These are phyloP conservation scores for Salpingus planirostris DNA, from an alignment of 2,888 invertebrate species.

Conservation along the genomic window DNA sequence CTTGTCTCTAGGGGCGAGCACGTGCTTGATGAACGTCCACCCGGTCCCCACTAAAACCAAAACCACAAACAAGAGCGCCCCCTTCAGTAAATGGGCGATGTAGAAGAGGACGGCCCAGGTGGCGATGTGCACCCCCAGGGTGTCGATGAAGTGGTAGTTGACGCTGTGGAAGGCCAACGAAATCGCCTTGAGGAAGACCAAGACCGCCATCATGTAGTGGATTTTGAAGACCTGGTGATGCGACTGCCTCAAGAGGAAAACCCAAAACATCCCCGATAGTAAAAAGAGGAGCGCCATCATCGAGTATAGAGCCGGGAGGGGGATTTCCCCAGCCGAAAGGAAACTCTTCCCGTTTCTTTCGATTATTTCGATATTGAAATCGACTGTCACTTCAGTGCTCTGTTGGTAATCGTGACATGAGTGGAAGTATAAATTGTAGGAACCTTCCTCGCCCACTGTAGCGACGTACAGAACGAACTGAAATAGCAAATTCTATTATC, in stretches of 20 bases:
- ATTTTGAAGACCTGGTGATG: constrained; percentile 85
- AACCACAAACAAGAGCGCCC: constrained; percentile 86
- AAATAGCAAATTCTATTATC: constrained; percentile 19
- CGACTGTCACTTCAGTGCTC: constrained; percentile 46
- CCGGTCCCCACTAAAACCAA: constrained; percentile 96
- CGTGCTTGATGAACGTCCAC: constrained; percentile 98
- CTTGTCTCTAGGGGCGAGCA: constrained; percentile 92
- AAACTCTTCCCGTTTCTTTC: constrained; percentile 84
- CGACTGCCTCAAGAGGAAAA: constrained; percentile 63
- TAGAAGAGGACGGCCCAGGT: constrained; percentile 98
- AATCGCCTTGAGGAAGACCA: constrained; percentile 85
- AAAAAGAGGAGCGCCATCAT: constrained; percentile 87
- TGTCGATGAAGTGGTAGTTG: constrained; percentile 90
- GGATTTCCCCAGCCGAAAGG: constrained; percentile 94
- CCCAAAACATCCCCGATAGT: constrained; percentile 86
- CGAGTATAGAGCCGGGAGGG: constrained; percentile 84
- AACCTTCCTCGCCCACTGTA: constrained; percentile 72
- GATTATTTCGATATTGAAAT: constrained; percentile 75
- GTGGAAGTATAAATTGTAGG: constrained; percentile 92
- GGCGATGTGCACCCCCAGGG: constrained; percentile 86
- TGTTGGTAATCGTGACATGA: constrained; percentile 70
- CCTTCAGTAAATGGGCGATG: constrained; percentile 75
- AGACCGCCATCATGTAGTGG: constrained; percentile 91
- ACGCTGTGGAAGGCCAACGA: constrained; percentile 92
- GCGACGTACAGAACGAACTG: constrained; percentile 74